phyloP scores from a whole-genome alignment of 2,113 vertebrate genomes.

The Camelus bactrianus region DNA sequence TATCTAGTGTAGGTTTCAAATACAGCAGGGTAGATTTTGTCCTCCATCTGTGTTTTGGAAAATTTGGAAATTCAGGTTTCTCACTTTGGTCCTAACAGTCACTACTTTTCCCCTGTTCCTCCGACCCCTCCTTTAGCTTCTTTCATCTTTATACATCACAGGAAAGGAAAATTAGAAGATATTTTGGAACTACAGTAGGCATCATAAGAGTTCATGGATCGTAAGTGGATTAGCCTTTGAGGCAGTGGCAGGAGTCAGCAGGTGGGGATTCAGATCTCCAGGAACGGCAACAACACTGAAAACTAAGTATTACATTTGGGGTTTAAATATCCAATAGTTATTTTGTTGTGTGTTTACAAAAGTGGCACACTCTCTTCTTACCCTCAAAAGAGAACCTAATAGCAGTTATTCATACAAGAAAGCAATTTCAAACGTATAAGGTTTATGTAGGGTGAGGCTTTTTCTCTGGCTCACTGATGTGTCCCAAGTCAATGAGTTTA shows the following conservation, averaged over 20 bases:
- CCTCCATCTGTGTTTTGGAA: constrained; percentile 44
- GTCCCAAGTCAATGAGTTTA: constrained; percentile 4
- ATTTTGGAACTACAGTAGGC: constrained; percentile 65
- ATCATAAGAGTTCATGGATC: constrained; percentile 67
- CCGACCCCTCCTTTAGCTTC: constrained; percentile 64
- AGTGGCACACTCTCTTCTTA: not conserved
- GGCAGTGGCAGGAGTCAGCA: constrained; percentile 67
- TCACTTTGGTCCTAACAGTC: constrained; percentile 60
- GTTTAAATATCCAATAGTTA: constrained; percentile 61
- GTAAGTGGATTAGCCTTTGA: constrained; percentile 70
- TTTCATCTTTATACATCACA: constrained; percentile 63
- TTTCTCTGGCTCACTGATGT: constrained; percentile 22
- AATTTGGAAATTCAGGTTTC: constrained; percentile 55
- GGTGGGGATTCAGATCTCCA: constrained; percentile 67
- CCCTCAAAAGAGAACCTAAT: not conserved
- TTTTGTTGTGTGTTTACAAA: constrained; percentile 44
- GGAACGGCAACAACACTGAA: constrained; percentile 63
- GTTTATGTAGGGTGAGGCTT: not conserved
- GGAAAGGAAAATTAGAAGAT: constrained; percentile 66
- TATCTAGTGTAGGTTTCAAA: not conserved
- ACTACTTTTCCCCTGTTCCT: constrained; percentile 61
- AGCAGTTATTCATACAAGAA: not conserved
- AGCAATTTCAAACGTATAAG: not conserved
- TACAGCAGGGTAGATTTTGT: constrained; percentile 29
- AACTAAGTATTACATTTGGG: constrained; percentile 65